These are phyloP conservation scores for Clitarchus hookeri DNA, from an alignment of 2,888 invertebrate species.

Conservation along the genomic window DNA sequence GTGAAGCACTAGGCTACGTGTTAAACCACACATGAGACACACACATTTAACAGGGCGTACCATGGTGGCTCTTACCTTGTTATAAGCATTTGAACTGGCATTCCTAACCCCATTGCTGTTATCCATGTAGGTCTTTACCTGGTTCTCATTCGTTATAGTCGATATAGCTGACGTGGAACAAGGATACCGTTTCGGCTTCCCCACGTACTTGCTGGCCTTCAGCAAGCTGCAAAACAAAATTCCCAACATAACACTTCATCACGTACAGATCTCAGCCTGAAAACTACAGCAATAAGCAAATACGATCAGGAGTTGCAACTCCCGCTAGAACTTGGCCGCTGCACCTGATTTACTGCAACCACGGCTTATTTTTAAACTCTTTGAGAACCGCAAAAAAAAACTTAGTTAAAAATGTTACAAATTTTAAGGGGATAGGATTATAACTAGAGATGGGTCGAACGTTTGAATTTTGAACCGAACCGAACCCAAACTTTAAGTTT, in stretches of 20 bases:
- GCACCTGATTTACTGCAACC: too few relatives aligned
- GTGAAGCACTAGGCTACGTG: neutral
- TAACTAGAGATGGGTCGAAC: too few relatives aligned
- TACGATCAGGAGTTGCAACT: too few relatives aligned
- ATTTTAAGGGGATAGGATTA: too few relatives aligned
- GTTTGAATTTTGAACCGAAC: too few relatives aligned
- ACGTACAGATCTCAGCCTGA: too few relatives aligned
- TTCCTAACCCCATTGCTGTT: constrained; percentile 79
- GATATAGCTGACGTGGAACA: constrained; percentile 57
- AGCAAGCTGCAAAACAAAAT: constrained; percentile 60
- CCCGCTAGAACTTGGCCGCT: too few relatives aligned
- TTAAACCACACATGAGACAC: constrained; percentile 14
- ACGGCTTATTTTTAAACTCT: too few relatives aligned
- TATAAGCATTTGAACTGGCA: constrained; percentile 86
- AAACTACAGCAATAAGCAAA: too few relatives aligned
- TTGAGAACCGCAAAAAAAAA: too few relatives aligned
- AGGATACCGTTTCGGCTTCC: constrained; percentile 60
- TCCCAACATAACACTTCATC: neutral
- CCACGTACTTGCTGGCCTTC: constrained; percentile 69
- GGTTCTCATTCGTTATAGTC: constrained; percentile 74
- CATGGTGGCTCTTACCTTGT: constrained; percentile 74
- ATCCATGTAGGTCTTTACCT: constrained; percentile 95
- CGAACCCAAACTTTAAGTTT: too few relatives aligned
- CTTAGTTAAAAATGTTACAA: too few relatives aligned
- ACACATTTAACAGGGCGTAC: neutral